phyloP scores from a whole-genome alignment of 92 coral and sea anemone genomes.

The Zoanthus sociatus region DNA sequence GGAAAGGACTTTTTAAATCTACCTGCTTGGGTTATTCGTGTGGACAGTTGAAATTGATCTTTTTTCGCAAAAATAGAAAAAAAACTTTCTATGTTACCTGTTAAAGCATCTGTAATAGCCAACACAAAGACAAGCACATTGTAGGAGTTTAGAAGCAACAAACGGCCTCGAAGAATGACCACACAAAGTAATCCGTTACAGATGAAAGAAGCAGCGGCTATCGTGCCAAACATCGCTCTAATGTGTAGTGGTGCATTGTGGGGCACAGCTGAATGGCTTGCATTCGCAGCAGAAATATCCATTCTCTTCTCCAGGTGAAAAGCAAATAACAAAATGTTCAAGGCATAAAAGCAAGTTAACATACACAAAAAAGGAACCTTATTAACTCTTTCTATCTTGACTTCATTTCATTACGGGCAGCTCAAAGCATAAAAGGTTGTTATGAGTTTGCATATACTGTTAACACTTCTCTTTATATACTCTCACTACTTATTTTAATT shows the following conservation, averaged over 20 bases:
- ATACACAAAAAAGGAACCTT: too few species aligned
- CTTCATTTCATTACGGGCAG: too few species aligned
- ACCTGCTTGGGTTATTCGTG: too few species aligned
- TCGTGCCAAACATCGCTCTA: conserved; percentile 9
- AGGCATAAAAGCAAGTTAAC: too few species aligned
- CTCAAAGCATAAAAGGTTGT: too few species aligned
- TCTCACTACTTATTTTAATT: too few species aligned
- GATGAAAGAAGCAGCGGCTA: not conserved
- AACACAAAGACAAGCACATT: conserved; percentile 15
- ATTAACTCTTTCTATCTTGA: too few species aligned
- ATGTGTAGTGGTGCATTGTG: conserved; percentile 7
- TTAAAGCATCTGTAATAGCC: conserved; percentile 10
- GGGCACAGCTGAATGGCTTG: not conserved
- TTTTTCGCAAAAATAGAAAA: too few species aligned
- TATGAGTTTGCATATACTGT: too few species aligned
- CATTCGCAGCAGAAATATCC: not conserved
- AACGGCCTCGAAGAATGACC: conserved; percentile 19
- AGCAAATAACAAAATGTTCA: not conserved
- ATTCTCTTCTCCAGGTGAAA: not conserved
- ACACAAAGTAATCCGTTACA: conserved; percentile 7
- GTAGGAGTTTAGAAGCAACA: conserved; percentile 5
- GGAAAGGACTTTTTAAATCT: too few species aligned
- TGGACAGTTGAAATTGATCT: too few species aligned
- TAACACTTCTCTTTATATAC: too few species aligned
- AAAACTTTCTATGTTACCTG: not conserved